Evolutionary conservation across 2,888 invertebrate species (phyloP).

Genomic region (Caprella mutica): DNA sequence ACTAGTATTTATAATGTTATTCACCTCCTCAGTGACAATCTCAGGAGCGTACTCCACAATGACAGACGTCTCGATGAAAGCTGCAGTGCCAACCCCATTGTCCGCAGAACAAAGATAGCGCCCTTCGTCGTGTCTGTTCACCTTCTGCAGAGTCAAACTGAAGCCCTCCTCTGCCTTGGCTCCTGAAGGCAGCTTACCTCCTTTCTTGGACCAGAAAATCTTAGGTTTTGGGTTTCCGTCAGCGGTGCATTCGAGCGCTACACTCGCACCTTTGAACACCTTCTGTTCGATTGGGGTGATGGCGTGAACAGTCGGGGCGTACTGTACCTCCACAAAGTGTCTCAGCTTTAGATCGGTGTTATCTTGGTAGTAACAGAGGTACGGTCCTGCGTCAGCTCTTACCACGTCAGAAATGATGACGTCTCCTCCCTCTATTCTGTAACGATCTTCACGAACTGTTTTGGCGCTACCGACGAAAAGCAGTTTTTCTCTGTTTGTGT

Average conservation of each 20-base stretch:
- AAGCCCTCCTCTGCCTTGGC: slow-evolving; percentile 21
- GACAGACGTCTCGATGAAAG: slow-evolving; percentile 14
- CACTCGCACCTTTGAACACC: slow-evolving; percentile 21
- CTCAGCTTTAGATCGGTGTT: slow-evolving; percentile 5
- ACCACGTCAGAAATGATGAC: slow-evolving; percentile 12
- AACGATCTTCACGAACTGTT: slow-evolving; percentile 8
- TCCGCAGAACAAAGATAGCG: slow-evolving; percentile 24
- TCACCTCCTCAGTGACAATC: slow-evolving; percentile 30
- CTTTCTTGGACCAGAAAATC: slow-evolving; percentile 22
- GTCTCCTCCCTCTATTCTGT: slow-evolving; percentile 11
- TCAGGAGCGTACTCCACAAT: slow-evolving; percentile 23
- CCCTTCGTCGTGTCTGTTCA: slow-evolving; percentile 31
- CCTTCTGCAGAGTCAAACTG: slow-evolving; percentile 26
- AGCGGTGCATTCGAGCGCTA: slow-evolving; percentile 22
- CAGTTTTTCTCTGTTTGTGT: slow-evolving; percentile 4
- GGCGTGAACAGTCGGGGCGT: slow-evolving; percentile 13
- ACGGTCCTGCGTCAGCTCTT: slow-evolving; percentile 14
- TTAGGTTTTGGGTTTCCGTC: slow-evolving; percentile 23
- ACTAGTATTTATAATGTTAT: no score
- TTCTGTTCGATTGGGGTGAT: slow-evolving; percentile 11
- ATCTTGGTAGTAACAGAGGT: slow-evolving; percentile 13
- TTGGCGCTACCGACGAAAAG: slow-evolving; percentile 14
- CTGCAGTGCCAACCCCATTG: slow-evolving; percentile 25
- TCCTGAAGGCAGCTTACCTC: slow-evolving; percentile 24
- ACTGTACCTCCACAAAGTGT: slow-evolving; percentile 21